phyloP scores from a whole-genome alignment of 2,797 vertebrate species.

The Netta rufina region DNA sequence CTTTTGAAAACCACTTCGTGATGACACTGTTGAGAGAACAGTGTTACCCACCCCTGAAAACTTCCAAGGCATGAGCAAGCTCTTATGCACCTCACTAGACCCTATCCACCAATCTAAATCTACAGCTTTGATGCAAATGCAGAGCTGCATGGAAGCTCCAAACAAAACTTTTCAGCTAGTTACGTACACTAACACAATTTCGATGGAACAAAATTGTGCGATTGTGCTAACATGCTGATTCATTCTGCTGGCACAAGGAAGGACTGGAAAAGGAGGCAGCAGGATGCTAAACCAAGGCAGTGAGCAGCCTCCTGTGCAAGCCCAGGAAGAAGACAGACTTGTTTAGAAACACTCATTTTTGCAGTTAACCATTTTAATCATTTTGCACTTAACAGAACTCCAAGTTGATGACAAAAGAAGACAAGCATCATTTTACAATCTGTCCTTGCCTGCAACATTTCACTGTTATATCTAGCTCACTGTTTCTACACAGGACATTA shows the following conservation, averaged over 20 bases:
- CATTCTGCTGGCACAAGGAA: not conserved
- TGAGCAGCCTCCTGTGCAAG: not conserved
- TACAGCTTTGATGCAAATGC: not conserved
- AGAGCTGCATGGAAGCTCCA: not conserved
- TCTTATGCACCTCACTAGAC: not conserved
- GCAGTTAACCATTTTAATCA: not conserved
- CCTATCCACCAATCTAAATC: not conserved
- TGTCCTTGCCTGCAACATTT: not conserved
- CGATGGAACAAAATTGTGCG: not conserved
- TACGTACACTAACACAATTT: not conserved
- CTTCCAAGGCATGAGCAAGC: not conserved
- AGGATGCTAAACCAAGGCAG: not conserved
- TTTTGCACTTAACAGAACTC: not conserved
- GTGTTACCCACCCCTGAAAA: not conserved
- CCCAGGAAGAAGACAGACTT: not conserved
- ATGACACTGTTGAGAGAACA: not conserved
- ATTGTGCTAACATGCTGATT: not conserved
- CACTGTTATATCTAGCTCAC: not conserved
- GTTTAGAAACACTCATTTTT: not conserved
- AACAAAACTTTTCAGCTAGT: not conserved
- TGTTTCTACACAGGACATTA: not conserved
- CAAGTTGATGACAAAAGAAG: not conserved
- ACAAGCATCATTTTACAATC: not conserved
- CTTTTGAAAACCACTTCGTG: not conserved
- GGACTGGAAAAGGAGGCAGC: not conserved